Base-by-base conservation (phyloP, 1,140 invertebrate genomes). In the Leptinotarsa undecemlineata region DNA sequence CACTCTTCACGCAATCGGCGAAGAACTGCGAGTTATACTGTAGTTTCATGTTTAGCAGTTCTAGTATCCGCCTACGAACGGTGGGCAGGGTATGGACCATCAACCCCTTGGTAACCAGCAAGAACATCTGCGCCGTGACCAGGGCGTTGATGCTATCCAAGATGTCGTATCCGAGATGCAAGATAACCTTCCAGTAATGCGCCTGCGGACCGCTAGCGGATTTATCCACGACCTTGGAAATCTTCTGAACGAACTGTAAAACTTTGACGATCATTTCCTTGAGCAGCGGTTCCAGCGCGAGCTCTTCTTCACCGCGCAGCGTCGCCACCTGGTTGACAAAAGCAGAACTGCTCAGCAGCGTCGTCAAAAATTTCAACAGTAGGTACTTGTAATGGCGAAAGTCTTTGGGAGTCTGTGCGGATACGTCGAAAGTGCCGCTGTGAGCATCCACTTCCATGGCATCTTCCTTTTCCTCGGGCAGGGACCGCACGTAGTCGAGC, bases 311-410 rank as follows among this genome's bases (percentile, higher is more conserved):
- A 6, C 87, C 81, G 26, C 69, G 8, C 90, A 81, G 57, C 84
- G 81, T 20, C 15, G 88, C 88, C 57, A 89, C 87, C 86, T 91
- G 87, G 63, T 88, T 88, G n/a, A 95, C 88, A 82, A 95, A 94
- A 51, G 90, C 85, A 1, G 88, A 81, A 3, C 89, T 90, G 8
- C 91, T 90, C 19, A 95, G 85, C 2, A 94, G 85, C 21, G 86
- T 87, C 5, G 90, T 89, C 4, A 95, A 85, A 78, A 94, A 93
- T 42, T 90, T 91, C 2, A 95, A 84, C 19, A 92, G 87, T 1
- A 91, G 88, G 79, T 95, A 95, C 86, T 93, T 96, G 80, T 93
- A 96, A 81, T 95, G 92, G 15, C 93, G 87, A 74, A 96, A 84
- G 74, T 95, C 92, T 82, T 94, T 92, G 3, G 90, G 87, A 3